phyloP scores from a whole-genome alignment of 2,113 vertebrate genomes.

The Accipiter cooperii region DNA sequence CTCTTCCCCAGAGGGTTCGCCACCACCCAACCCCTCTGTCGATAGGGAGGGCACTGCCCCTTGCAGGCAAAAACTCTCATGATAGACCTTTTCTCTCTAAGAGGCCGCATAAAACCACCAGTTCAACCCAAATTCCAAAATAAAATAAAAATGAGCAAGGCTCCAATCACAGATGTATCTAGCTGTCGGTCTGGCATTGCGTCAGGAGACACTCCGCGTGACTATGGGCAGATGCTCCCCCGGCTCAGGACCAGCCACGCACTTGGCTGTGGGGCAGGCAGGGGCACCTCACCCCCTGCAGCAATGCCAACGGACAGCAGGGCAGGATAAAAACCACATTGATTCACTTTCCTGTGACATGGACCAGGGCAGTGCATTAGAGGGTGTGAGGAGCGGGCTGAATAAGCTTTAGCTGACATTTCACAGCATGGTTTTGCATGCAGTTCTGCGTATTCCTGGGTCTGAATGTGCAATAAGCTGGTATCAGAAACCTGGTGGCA shows the following conservation, averaged over 20 bases:
- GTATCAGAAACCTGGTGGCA: not conserved
- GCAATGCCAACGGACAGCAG: fast-evolving
- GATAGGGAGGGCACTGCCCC: not conserved
- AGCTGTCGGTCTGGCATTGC: not conserved
- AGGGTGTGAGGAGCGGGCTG: not conserved
- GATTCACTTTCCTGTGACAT: not conserved
- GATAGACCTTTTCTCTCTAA: not conserved
- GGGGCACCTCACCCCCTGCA: not conserved
- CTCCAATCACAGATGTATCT: fast-evolving
- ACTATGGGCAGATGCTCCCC: not conserved
- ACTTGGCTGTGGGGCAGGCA: not conserved
- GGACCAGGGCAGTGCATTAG: too few relatives aligned
- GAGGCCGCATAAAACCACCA: fast-evolving
- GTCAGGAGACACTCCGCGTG: fast-evolving
- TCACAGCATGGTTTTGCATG: not conserved
- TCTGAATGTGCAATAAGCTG: not conserved
- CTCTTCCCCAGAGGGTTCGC: not conserved
- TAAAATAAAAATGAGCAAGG: not conserved
- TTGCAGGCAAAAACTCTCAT: not conserved
- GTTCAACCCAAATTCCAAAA: not conserved
- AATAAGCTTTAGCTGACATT: not conserved
- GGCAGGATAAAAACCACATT: not conserved
- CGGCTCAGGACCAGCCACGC: fast-evolving
- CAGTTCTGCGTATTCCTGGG: not conserved
- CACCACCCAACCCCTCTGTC: too few relatives aligned